Base-by-base conservation (phyloP, 2,113 vertebrate species). In the Megaptera novaeangliae region DNA sequence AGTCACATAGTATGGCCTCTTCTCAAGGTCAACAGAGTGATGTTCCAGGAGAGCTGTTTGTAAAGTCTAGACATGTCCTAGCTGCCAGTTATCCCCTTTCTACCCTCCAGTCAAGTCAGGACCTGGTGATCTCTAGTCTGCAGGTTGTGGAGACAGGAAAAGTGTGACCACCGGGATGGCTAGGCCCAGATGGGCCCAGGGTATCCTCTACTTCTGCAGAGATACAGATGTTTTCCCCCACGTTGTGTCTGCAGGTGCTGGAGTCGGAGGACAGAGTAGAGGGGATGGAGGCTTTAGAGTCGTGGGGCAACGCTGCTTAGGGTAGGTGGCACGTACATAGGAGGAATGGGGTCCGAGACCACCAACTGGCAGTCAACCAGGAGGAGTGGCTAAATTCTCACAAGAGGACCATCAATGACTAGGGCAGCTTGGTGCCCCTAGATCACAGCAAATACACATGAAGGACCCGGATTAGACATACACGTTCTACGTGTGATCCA, bases 151-250 rank as follows among this genome's bases (percentile, higher is more conserved):
- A 46, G 21, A 10, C 57, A 91, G 31, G 44, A 75, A 49, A 90
- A n/a, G 25, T 6, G 39, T 64, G 46, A 31, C 17, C 31, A 10
- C 66, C 18, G 29, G 61, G 31, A 10, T 81, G 31, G 59, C 14
- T 72, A 68, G 41, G 72, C 57, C 29, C 31, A 27, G 0, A 6
- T 74, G 20, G 55, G 29, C 6, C 3, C 20, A 49, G 39, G 1
- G 11, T n/a, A 1, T 21, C 36, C 49, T 71, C 57, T 21, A 12
- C 21, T 86, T 89, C 52, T 59, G 59, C 34, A 64, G 20, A 49
- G 36, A 2, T 17, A 0, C 7, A 25, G 57, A 9, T 3, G 0
- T 31, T 64, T 6, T n/a, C 6, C 41, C 44, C 9, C 25, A 21
- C 10, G 1, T 23, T 10, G 5, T 66, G 10, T 69, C 74, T 72